Evolutionary conservation across 2,888 invertebrate genomes (phyloP).

Genomic region (Lumbricus terrestris): DNA sequence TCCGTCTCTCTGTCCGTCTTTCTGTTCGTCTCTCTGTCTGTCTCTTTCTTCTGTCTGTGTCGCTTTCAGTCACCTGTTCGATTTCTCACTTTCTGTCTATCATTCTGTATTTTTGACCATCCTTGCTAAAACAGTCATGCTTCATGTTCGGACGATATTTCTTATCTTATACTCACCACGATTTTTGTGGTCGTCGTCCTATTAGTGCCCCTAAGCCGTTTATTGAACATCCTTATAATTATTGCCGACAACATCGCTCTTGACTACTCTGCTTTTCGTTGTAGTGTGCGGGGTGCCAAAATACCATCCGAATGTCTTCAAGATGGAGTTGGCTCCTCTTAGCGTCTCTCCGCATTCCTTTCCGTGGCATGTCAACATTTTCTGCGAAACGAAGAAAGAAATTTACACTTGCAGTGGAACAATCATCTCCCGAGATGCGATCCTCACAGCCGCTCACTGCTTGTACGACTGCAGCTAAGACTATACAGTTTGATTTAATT

Average conservation of each 20-base stretch:
- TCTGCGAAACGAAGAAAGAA: slow-evolving; percentile 3
- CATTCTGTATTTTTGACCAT: too few species aligned
- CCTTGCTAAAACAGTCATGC: too few species aligned
- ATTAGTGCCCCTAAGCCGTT: too few species aligned
- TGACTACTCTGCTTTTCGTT: too few species aligned
- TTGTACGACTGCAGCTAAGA: background rate
- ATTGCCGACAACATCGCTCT: background rate
- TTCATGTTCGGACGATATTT: background rate
- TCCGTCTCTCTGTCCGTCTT: background rate
- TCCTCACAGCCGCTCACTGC: background rate
- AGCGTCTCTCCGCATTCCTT: background rate
- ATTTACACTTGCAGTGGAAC: background rate
- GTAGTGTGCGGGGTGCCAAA: background rate
- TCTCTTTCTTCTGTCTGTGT: background rate
- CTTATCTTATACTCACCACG: background rate
- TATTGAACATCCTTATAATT: background rate
- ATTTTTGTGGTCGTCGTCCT: too few species aligned
- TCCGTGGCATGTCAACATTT: background rate
- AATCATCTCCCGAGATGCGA: background rate
- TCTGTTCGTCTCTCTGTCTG: background rate
- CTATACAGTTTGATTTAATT: background rate
- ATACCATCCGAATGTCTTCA: background rate
- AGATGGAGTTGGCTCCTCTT: background rate
- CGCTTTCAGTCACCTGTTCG: too few species aligned
- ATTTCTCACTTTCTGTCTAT: too few species aligned